Conservation (phyloP, 2,113 vertebrate species). For the Melospiza melodia region DNA sequence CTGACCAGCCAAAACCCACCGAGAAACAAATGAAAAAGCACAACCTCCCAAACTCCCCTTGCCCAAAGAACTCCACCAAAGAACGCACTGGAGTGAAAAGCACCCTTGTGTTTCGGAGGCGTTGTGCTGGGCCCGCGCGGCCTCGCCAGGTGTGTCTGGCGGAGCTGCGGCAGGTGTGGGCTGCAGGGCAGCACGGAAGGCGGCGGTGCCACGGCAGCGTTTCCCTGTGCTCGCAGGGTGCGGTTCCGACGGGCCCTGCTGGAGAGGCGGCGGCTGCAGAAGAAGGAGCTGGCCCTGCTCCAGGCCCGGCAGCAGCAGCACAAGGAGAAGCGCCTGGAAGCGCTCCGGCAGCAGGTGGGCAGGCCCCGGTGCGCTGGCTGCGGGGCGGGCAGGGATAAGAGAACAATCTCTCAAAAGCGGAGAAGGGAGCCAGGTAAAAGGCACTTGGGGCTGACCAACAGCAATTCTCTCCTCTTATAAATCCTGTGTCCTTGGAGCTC, state of each 20-base stretch:
- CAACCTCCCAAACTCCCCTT: background rate
- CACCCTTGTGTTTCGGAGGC: background rate
- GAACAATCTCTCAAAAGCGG: background rate
- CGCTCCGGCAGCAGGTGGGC: conserved; percentile 84
- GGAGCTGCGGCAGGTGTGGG: accelerated
- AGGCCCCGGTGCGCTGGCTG: background rate
- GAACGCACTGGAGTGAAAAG: background rate
- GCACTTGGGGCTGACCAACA: background rate
- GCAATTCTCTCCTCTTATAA: background rate
- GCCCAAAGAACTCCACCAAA: background rate
- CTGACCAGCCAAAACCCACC: background rate
- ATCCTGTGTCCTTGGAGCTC: background rate
- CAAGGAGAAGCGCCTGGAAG: conserved; percentile 75
- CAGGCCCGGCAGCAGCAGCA: conserved; percentile 72
- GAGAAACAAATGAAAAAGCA: background rate
- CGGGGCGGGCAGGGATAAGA: background rate
- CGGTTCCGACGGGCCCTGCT: conserved; percentile 77
- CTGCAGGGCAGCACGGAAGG: accelerated
- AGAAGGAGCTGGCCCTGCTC: conserved; percentile 64
- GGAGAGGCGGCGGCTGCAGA: conserved; percentile 70
- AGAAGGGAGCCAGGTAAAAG: background rate
- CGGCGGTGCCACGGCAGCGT: background rate
- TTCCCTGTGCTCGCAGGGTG: conserved; percentile 70
- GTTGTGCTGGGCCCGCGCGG: accelerated
- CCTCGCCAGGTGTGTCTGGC: accelerated